A percentile compares a stretch with the other conserved stretches of the same genome.
phyloP scores from a whole-genome alignment of 2,797 vertebrate species.

The Amblyopsis hoosieri region DNA sequence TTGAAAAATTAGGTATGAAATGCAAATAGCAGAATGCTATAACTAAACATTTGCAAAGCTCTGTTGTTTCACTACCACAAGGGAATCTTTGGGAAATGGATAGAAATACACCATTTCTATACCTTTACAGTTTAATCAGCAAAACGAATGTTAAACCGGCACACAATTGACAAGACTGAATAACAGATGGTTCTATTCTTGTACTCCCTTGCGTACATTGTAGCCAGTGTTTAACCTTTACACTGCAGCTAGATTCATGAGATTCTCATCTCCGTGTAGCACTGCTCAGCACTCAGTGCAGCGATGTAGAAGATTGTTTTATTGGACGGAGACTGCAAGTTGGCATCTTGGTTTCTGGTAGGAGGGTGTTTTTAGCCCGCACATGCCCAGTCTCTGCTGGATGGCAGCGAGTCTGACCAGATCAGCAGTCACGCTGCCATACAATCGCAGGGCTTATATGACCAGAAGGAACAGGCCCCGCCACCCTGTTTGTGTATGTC shows the following conservation, averaged over 20 bases:
- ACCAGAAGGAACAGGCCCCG: slow-evolving; percentile 49
- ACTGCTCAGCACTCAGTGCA: slow-evolving; percentile 58
- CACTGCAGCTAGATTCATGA: slow-evolving; percentile 23
- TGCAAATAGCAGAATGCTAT: slow-evolving; percentile 17
- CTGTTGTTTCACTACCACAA: slow-evolving; percentile 16
- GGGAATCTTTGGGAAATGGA: not conserved
- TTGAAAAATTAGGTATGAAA: slow-evolving; percentile 22
- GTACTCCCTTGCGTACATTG: not conserved
- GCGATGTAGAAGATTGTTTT: slow-evolving; percentile 65
- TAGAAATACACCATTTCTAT: no score
- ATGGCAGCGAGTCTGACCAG: slow-evolving; percentile 53
- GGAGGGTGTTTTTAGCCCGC: slow-evolving; percentile 45
- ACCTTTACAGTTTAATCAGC: no score
- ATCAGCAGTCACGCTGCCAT: slow-evolving; percentile 51
- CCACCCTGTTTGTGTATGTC: slow-evolving; percentile 49
- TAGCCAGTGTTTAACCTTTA: slow-evolving; percentile 9
- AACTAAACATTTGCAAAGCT: slow-evolving; percentile 20
- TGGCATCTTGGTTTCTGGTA: slow-evolving; percentile 60
- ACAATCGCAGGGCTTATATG: slow-evolving; percentile 49
- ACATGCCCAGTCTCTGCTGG: slow-evolving; percentile 56
- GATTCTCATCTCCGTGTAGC: slow-evolving; percentile 43
- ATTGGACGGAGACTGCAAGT: slow-evolving; percentile 58
- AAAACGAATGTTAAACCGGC: not conserved
- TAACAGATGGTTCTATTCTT: not conserved
- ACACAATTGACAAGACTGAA: not conserved